Base-by-base conservation (phyloP, 2,113 vertebrate species). In the Anseranas semipalmata region DNA sequence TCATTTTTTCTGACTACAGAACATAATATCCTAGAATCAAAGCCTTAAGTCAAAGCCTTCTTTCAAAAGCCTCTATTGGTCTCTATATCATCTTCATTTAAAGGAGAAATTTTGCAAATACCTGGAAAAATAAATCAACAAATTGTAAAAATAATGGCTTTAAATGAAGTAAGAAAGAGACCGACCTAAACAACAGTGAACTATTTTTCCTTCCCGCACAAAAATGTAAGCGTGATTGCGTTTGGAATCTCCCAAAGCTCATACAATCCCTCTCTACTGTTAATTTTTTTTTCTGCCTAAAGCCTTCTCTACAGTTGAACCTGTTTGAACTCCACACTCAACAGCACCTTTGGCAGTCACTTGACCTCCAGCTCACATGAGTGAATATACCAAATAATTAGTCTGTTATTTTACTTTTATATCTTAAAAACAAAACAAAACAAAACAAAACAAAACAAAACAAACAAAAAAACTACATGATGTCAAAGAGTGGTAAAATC, bases 91-190 rank as follows among this genome's bases (percentile, higher is more conserved):
- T 75, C 85, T 77, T 9, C 32, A 56, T 95, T 92, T 83, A 85
- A 94, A 74, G 9, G 6, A 32, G 39, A 28, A 94, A 92, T 87
- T 93, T 93, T 84, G 58, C 79, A 93, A 96, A 90, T 66, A 91
- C 37, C 59, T 94, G 50, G 63, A 58, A 71, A 96, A 95, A 95
- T 67, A 85, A 90, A 60, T 87, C 43, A 92, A 68, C 35, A 56
- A 72, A 93, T 91, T 82, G 52, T 71, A 94, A 94, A 96, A 94
- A 94, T 58, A 83, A 75, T 83, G 56, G 14, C 92, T 87, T 66
- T 22, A 53, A 91, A 50, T 71, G 2, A 68, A 85, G 39, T 89
- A 33, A 74, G 93, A 76, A 96, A 48, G 16, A 20, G 35, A 22
- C 30, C 41, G 20, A 83, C 17, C 3, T 27, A 83, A 56, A 58